phyloP scores from a whole-genome alignment of 2,888 invertebrate genomes.

The Stramonita haemastoma region DNA sequence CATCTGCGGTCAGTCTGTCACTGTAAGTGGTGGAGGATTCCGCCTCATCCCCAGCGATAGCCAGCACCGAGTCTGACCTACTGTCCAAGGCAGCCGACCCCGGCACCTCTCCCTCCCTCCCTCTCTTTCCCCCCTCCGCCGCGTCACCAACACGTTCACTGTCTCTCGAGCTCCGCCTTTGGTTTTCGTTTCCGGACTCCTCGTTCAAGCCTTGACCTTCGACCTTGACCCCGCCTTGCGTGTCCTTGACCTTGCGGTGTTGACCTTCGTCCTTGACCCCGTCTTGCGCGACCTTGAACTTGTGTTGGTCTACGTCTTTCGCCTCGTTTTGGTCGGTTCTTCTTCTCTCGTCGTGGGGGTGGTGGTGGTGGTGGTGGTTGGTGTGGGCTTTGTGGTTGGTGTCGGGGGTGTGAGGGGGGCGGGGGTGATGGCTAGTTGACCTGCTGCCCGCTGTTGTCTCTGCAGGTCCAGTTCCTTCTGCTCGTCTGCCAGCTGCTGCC shows the following conservation, averaged over 20 bases:
- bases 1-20: neutral
- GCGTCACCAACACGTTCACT: neutral
- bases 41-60: neutral
- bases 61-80: slow-evolving; percentile 15
- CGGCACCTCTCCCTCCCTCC: neutral
- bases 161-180: neutral
- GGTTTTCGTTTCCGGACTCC: neutral
- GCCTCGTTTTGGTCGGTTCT: neutral
- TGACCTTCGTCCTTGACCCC: neutral
- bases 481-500: slow-evolving; percentile 80
- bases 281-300: neutral
- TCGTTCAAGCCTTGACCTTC: neutral
- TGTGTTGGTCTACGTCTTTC: neutral
- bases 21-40: neutral
- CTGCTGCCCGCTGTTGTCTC: slow-evolving; percentile 4
- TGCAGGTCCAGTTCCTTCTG: slow-evolving; percentile 53
- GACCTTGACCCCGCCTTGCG: neutral
- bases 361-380: neutral
- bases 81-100: neutral
- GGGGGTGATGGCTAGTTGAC: neutral
- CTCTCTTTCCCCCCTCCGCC: neutral
- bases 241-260: neutral
- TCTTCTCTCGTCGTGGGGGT: neutral
- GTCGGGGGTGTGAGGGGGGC: neutral
- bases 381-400: slow-evolving; percentile 3